Percentiles rank a stretch among this genome's conserved stretches.
Evolutionary conservation across 1,140 invertebrate genomes (phyloP).

Genomic region (Diorhabda sublineata): DNA sequence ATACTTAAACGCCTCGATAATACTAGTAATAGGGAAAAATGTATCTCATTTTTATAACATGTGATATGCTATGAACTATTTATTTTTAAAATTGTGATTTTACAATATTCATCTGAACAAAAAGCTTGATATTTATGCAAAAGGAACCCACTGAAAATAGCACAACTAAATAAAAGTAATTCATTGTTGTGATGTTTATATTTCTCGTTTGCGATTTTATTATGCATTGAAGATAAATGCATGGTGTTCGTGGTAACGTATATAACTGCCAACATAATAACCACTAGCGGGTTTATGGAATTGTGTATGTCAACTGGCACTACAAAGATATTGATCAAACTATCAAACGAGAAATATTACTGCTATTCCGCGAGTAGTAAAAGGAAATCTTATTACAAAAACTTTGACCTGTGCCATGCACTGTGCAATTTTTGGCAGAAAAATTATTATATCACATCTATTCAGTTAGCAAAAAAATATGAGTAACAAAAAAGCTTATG

Average conservation of each 20-base stretch:
- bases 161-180: no score
- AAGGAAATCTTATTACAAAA: not conserved
- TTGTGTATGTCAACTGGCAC: slow-evolving; percentile 1
- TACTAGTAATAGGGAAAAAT: no score
- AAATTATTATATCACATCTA: not conserved
- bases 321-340: slow-evolving; percentile 2
- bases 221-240: not conserved
- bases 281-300: not conserved
- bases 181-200: not conserved
- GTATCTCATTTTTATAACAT: no score
- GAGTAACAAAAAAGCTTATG: no score
- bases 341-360: slow-evolving; percentile 2
- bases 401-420: slow-evolving; percentile 1
- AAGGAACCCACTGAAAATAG: no score
- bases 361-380: not conserved
- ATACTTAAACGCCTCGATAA: no score
- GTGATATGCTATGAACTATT: no score
- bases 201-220: not conserved
- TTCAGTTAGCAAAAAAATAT: no score
- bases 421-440: not conserved
- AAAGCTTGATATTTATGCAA: no score
- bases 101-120: no score
- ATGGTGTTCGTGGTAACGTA: not conserved
- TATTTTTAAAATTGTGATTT: no score
- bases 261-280: slow-evolving; percentile 1